Conservation (phyloP, 2,113 vertebrate genomes). For the Uropsilus gracilis region DNA sequence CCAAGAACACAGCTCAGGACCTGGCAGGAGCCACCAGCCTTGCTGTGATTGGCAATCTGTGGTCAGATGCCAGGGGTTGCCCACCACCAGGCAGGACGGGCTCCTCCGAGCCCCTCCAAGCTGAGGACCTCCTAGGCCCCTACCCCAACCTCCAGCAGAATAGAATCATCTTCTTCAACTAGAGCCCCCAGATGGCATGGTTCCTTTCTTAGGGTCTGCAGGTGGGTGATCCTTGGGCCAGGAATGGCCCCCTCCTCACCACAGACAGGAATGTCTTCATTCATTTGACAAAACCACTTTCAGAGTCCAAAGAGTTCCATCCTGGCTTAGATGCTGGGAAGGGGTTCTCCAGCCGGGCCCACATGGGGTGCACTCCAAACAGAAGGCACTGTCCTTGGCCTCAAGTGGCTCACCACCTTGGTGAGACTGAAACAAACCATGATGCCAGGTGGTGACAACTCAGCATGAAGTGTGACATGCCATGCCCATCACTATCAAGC, state of each 20-base stretch:
- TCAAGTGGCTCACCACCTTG: neutral
- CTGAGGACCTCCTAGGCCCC: neutral
- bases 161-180: neutral
- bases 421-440: neutral
- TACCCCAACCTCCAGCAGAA: neutral
- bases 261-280: neutral
- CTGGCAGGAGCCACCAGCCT: neutral
- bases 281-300: neutral
- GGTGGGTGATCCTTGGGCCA: neutral
- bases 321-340: neutral
- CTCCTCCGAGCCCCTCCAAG: neutral
- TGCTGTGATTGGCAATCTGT: accelerated
- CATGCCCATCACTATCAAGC: accelerated
- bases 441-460: neutral
- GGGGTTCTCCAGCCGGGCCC: too few relatives aligned
- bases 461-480: neutral
- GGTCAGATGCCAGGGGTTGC: neutral
- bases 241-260: neutral
- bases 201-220: neutral
- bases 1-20: neutral
- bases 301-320: neutral
- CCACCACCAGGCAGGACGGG: neutral
- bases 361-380: neutral
- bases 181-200: neutral
- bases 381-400: neutral